Conservation (phyloP, 2,888 invertebrate species). For the Drosophila neoperkinsi region DNA sequence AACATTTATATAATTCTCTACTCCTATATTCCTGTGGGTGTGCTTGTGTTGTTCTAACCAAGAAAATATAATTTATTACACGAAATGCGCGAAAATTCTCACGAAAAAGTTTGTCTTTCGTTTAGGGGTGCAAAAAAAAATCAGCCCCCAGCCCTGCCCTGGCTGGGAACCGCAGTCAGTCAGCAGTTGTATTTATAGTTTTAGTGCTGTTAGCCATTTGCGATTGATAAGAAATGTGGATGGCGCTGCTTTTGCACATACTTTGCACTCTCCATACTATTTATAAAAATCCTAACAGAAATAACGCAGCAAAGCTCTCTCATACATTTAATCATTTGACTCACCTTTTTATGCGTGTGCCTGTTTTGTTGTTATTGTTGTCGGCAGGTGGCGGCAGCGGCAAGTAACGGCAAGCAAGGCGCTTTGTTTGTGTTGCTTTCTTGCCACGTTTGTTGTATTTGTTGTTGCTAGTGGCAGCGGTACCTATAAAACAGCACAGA, state of each 20-base stretch:
- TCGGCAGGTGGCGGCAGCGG: constrained; percentile 40
- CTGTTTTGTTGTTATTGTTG: constrained; percentile 33
- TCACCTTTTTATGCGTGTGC: constrained; percentile 53
- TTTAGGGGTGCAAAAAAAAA: constrained; percentile 11
- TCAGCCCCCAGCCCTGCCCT: constrained; percentile 36
- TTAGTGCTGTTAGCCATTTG: constrained; percentile 49
- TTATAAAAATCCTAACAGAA: constrained; percentile 54
- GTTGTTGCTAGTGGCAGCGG: constrained; percentile 27
- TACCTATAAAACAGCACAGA: constrained; percentile 46
- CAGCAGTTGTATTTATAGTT: constrained; percentile 67
- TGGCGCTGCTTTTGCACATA: constrained; percentile 62
- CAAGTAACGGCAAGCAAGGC: constrained; percentile 24
- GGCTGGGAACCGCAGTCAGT: constrained; percentile 1
- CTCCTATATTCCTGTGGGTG: constrained; percentile 34
- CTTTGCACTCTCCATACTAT: constrained; percentile 55
- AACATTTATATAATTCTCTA: constrained; percentile 1
- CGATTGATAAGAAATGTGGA: constrained; percentile 67
- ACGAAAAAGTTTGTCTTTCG: constrained; percentile 45
- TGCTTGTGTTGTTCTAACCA: constrained; percentile 48
- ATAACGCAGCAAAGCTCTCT: constrained; percentile 35
- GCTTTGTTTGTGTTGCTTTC: constrained; percentile 18
- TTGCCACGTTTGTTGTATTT: constrained; percentile 16
- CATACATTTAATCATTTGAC: constrained; percentile 47
- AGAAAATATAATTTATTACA: constrained; percentile 68
- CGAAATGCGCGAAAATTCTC: constrained; percentile 66